Base-by-base conservation (phyloP, 1,140 invertebrate species). In the Mizuhopecten yessoensis region DNA sequence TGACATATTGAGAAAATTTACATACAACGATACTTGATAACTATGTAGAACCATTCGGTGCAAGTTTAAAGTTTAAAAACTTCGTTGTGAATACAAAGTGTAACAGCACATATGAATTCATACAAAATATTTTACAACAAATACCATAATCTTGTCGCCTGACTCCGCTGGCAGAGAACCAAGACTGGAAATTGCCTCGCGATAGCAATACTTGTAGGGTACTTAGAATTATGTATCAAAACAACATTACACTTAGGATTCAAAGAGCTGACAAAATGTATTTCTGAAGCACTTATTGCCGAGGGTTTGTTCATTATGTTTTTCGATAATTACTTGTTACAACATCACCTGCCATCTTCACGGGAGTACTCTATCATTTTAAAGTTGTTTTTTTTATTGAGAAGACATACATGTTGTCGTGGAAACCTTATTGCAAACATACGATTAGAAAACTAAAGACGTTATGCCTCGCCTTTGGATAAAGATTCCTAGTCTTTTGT, bases 141-240 rank as follows among this genome's bases (percentile, higher is more conserved):
- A 75, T 75, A 29, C n/a, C 57, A 29, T 75, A 75, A 75, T 75
- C 23, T 29, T 75, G 57, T 75, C 57, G 57, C 57, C 57, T 29
- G 57, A 75, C 57, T 29, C 2, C 5, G 5, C 57, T 75, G 57
- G 57, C 57, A 75, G n/a, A 29, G 57, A 75, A 75, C 57, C 57
- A 75, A 75, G 57, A 29, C 23, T 75, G 57, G 57, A 29, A 75
- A 75, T 75, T 75, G 57, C 57, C 57, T 75, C 17, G 57, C 57
- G 57, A 75, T 75, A 75, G 57, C 57, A 75, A 75, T 75, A 75
- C 57, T 75, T 75, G 57, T 75, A 75, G 57, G 57, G 57, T 75
- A n/a, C 57, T 75, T 75, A 75, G 57, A 75, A 75, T 75, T 75
- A 75, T 75, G 57, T 75, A 75, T 75, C 57, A 75, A 75, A 75